These are phyloP conservation scores for Ondatra zibethicus DNA, from an alignment of 2,113 vertebrate species.

Conservation along the genomic window DNA sequence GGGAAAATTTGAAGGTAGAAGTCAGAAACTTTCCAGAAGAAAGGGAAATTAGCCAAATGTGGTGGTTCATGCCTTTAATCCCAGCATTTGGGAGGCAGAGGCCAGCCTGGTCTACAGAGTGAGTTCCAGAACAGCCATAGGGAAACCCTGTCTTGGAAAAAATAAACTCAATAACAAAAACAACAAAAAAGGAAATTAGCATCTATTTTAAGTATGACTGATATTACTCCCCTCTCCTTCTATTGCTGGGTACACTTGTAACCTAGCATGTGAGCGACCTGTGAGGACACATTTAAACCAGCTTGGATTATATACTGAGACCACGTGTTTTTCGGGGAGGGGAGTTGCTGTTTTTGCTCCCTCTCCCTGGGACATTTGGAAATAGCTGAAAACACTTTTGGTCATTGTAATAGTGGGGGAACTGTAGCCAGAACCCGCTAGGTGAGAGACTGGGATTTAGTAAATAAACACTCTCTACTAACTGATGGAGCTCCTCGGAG, in stretches of 20 bases:
- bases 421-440: background rate
- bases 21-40: background rate
- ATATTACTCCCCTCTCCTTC: background rate
- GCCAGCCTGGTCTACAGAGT: too few relatives aligned
- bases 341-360: background rate
- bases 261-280: background rate
- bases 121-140: too few relatives aligned
- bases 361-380: background rate
- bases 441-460: background rate
- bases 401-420: background rate
- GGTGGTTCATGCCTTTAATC: too few relatives aligned
- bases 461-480: background rate
- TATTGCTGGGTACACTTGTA: background rate
- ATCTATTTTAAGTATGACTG: slow-evolving; percentile 8
- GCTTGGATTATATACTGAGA: background rate
- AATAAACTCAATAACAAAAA: too few relatives aligned
- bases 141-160: too few relatives aligned
- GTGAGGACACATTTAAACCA: background rate
- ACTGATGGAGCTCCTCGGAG: background rate
- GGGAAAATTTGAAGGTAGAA: background rate
- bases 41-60: background rate
- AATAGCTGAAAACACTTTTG: slow-evolving; percentile 1
- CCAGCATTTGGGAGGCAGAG: too few relatives aligned
- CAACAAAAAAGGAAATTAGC: background rate
- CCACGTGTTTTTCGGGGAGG: background rate